Evolutionary conservation across 2,113 vertebrate genomes (phyloP).

Genomic region (Hyperopisus bebe): DNA sequence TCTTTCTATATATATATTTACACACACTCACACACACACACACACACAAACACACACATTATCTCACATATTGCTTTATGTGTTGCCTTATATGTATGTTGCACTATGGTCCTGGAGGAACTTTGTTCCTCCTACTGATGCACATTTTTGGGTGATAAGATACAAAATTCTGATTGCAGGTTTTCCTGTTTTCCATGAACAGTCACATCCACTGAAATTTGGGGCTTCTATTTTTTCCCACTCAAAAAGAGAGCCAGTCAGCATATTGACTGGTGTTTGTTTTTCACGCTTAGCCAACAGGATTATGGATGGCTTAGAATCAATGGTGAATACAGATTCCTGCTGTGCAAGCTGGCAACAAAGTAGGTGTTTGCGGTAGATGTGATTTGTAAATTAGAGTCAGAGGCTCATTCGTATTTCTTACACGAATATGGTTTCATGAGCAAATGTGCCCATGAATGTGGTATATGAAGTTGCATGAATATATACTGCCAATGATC

Average conservation of each 20-base stretch:
- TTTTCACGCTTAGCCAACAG: not conserved
- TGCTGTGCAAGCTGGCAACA: not conserved
- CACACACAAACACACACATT: too few species aligned
- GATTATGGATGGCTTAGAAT: not conserved
- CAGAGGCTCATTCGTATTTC: not conserved
- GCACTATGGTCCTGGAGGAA: too few species aligned
- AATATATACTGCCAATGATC: not conserved
- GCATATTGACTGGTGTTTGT: not conserved
- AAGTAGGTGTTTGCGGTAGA: not conserved
- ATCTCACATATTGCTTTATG: too few species aligned
- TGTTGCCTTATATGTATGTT: too few species aligned
- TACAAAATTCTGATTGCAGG: not conserved
- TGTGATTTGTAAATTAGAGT: not conserved
- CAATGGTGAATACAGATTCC: not conserved
- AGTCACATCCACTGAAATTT: not conserved
- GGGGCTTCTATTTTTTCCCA: not conserved
- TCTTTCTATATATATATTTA: too few species aligned
- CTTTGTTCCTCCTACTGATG: too few species aligned
- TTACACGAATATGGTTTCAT: not conserved
- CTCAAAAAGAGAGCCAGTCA: conserved; percentile 45
- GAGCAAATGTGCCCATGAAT: not conserved
- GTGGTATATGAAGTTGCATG: not conserved
- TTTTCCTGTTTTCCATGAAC: not conserved
- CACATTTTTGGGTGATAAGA: too few species aligned
- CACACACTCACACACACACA: too few species aligned